Evolutionary conservation across 2,113 vertebrate genomes (phyloP), one percentile per base, ranked within the genome.

Genomic region (Cyanoramphus novaezelandiae): DNA sequence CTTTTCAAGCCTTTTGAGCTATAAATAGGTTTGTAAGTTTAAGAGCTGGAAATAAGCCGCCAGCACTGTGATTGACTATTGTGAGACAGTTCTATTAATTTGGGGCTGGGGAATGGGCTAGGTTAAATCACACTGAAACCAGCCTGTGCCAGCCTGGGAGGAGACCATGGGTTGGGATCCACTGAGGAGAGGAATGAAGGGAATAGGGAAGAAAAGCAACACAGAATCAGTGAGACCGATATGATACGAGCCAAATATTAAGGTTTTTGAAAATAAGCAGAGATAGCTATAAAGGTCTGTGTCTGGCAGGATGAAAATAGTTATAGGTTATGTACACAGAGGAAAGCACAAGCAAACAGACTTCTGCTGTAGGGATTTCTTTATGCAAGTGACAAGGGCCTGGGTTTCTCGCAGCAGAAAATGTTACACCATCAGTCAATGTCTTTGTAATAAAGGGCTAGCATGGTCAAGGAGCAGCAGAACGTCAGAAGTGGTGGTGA

Each of bases 251-350:
- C 55, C 76, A 75, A 72, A 76, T 29, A 25, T 78, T 75, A 64
- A 92, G 39, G 19, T 39, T 93, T 91, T 71, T 82, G 43, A 91
- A 91, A 96, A 93, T 71, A 95, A 95, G 60, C 80, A 71, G 91
- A 78, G 50, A 39, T 35, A 91, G 67, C 72, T 82, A 75, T 50
- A 68, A 86, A 95, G 60, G 43, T 33, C 55, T 78, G 75, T 77
- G 63, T 46, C 37, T 70, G 53, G 43, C 70, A 75, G 29, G 65
- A 79, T 47, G 84, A 93, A 96, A 93, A 93, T 89, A 90, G 75
- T 52, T 53, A 19, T 2, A 67, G 29, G n/a, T 59, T 88, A 88
- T 24, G 23, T 43, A 84, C 64, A 86, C 60, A 92, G 60, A 86
- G 47, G 49, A 91, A 95, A 95, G 44, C 64, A 80, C n/a, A 81